Conservation (phyloP, 2,113 vertebrate species). For the Petromus typicus region DNA sequence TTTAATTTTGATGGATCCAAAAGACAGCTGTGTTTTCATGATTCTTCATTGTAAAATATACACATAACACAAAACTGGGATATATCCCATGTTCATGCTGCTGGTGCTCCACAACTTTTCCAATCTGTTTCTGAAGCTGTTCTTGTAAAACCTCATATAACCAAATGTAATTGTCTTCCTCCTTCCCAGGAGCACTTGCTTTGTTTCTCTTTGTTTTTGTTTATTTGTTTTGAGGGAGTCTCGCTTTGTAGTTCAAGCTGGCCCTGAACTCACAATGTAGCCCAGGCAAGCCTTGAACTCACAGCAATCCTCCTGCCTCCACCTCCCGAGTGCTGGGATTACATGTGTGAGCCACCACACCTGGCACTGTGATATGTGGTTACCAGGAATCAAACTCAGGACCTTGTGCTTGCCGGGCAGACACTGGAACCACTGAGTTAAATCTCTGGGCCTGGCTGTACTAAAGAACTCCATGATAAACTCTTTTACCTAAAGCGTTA, state of each 20-base stretch:
- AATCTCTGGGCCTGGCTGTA: not conserved
- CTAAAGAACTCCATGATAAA: not conserved
- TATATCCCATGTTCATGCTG: constrained; percentile 20
- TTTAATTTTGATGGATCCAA: constrained; percentile 24
- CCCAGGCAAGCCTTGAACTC: no score
- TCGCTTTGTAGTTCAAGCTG: no score
- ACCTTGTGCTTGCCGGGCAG: no score
- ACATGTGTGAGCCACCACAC: no score
- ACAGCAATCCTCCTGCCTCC: no score
- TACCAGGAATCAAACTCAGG: no score
- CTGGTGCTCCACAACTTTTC: constrained; percentile 45
- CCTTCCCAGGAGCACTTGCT: not conserved
- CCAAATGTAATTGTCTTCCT: constrained; percentile 42
- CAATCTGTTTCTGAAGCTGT: constrained; percentile 66
- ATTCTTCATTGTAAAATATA: not conserved
- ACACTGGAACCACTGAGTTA: no score
- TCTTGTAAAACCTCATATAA: constrained; percentile 48
- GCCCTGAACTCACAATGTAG: no score
- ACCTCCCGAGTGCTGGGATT: no score
- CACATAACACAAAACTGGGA: constrained; percentile 18
- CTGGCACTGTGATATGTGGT: no score
- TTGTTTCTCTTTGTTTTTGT: not conserved
- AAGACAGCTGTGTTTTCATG: constrained; percentile 62
- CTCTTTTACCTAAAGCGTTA: accelerated
- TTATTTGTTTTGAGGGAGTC: no score